A percentile compares a stretch with the other conserved stretches of the same genome.
These are phyloP conservation scores for Creontiades dilutus DNA, from an alignment of 2,888 invertebrate species.

Conservation along the genomic window DNA sequence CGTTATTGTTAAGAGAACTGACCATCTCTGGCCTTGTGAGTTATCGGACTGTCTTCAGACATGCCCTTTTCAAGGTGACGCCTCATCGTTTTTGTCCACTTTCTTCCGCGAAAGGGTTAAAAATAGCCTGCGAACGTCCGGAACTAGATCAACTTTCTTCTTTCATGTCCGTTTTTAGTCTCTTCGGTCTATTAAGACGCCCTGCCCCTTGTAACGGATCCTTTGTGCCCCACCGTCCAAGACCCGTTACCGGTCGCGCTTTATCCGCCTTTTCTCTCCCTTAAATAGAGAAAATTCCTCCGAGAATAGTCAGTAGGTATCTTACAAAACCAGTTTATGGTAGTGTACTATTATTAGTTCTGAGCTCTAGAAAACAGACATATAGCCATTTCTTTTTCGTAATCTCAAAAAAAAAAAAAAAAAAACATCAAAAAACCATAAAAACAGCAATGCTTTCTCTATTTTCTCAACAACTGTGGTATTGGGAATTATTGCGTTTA, in stretches of 20 bases:
- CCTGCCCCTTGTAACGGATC: constrained; percentile 52
- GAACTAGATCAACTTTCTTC: constrained; percentile 64
- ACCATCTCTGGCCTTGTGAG: too few species aligned
- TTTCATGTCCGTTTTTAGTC: constrained; percentile 57
- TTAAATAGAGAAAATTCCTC: background rate
- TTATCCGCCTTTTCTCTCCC: constrained; percentile 40
- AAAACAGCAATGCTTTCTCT: background rate
- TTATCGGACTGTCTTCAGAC: too few species aligned
- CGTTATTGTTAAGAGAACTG: too few species aligned
- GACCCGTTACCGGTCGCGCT: constrained; percentile 23
- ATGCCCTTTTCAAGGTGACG: too few species aligned
- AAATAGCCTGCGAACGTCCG: constrained; percentile 49
- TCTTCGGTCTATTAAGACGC: constrained; percentile 23
- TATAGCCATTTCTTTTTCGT: background rate
- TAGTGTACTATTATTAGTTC: background rate
- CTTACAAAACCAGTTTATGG: background rate
- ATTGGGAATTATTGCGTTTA: too few species aligned
- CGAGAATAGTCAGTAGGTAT: background rate
- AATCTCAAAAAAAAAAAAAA: too few species aligned
- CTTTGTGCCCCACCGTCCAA: constrained; percentile 37
- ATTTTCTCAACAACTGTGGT: too few species aligned
- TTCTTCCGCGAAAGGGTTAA: constrained; percentile 24
- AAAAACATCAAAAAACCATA: too few species aligned
- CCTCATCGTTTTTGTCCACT: background rate
- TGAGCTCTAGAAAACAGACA: background rate